Evolutionary conservation across 2,888 invertebrate species (phyloP), one percentile per base, ranked within the genome.

Genomic region (Drosophila koepferae): DNA sequence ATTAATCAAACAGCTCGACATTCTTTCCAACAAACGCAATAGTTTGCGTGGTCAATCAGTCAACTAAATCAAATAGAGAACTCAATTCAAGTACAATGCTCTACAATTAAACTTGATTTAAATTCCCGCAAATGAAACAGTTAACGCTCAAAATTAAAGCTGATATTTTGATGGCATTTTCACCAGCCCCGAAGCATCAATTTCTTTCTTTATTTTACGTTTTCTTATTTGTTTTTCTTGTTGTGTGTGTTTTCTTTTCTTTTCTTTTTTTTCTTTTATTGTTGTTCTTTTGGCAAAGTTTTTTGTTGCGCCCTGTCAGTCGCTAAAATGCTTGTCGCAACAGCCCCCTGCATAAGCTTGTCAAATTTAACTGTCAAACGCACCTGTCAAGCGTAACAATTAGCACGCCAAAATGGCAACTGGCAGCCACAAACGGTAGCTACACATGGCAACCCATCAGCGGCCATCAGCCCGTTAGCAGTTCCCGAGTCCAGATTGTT

Each of bases 351-450:
- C 77, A 82, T 77, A 80, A 88, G 76, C 89, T 82, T 86, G 86
- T 89, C 86, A 90, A 90, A 90, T 76, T 82, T 77, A 82, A 86
- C 86, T 86, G 86, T 90, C 86, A 89, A 86, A 88, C 84, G 89
- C 86, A 86, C 81, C 90, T 86, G 86, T 81, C 84, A 80, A 72
- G 78, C 89, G 76, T 77, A 88, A 89, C 90, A 86, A 86, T 86
- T 86, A 90, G 86, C 81, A 88, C 86, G 56, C 74, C 72, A 62
- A 78, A 75, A 75, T 72, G 71, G 63, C 81, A 83, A 77, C 70
- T 80, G 71, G 68, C 73, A 80, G 66, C 72, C 67, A 36, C 81
- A 80, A 63, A 68, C 63, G 77, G 68, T 67, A 28, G 60, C 71
- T 49, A 49, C 63, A 61, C 56, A 51, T 56, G 46, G 48, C 58